These are phyloP conservation scores for Gnathonemus longibarbis DNA, from an alignment of 2,113 vertebrate genomes.

Conservation along the genomic window DNA sequence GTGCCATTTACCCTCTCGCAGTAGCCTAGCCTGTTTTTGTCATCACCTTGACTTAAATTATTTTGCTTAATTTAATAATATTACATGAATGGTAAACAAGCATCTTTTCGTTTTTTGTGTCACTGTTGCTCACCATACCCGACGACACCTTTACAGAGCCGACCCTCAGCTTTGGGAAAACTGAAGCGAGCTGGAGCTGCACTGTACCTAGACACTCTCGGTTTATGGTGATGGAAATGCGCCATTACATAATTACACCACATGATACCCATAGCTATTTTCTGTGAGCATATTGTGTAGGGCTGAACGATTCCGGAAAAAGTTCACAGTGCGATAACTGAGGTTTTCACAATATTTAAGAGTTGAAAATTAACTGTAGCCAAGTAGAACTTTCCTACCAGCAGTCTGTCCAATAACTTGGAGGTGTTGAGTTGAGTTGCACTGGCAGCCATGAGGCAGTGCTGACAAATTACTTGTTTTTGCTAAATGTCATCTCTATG, in stretches of 20 bases:
- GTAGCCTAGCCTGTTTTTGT: not conserved
- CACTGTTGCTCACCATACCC: too few species aligned
- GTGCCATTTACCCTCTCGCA: not conserved
- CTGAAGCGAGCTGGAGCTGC: not conserved
- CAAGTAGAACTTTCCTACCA: not conserved
- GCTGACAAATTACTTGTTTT: not conserved
- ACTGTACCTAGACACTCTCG: not conserved
- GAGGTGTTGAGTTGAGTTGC: not conserved
- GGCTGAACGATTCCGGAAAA: not conserved
- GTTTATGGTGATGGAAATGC: not conserved
- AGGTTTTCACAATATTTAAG: not conserved
- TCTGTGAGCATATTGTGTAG: not conserved
- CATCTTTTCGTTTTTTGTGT: too few species aligned
- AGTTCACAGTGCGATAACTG: not conserved
- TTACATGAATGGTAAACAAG: too few species aligned
- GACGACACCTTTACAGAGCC: too few species aligned
- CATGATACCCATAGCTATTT: not conserved
- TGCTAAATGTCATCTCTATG: not conserved
- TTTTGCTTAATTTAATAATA: not conserved
- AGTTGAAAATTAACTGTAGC: not conserved
- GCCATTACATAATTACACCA: not conserved
- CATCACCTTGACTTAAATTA: not conserved
- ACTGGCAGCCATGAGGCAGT: not conserved
- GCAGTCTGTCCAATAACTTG: not conserved
- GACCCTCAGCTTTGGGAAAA: too few species aligned